Base-by-base conservation (phyloP, 1,140 invertebrate genomes). In the Drosophila novamexicana region DNA sequence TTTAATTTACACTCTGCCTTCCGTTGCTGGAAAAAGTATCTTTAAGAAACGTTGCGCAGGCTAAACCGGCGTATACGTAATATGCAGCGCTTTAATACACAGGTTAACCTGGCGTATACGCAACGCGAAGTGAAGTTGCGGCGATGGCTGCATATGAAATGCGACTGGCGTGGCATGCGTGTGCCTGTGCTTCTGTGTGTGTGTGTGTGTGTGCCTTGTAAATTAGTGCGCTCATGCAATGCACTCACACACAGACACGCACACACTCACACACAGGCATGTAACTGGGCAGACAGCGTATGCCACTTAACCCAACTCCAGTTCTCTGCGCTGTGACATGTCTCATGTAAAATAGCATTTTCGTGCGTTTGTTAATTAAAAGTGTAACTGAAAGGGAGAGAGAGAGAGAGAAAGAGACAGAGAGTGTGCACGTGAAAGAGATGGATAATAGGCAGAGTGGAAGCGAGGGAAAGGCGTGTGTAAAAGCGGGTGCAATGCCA, bases 341-440 rank as follows among this genome's bases (percentile, higher is more conserved):
- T 79, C 82, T 70, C 82, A 59, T 88, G 69, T 79, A 77, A 86
- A 86, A 79, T 68, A 73, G 79, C 77, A 84, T 83, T 88, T 89
- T 88, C 83, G 74, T 88, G 84, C 84, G 84, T 88, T 88, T 88
- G 84, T 89, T 88, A 88, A 89, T 88, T 88, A 88, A 88, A 88
- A 84, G 84, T 84, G 77, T 75, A 65, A 62, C 52, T 64, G 47
- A 12, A 16, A 12, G 61, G 32, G 58, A 32, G 10, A 9, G 36
- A 12, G 42, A 34, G 32, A 36, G 18, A 18, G 18, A 18, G 18
- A 1, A 1, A 18, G 18, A 36, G 52, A 49, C 47, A 42, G 39
- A 34, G 39, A 29, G 22, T 22, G 84, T 84, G 77, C 75, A 65
- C 54, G 47, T 64, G 47, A 12, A 16, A 12, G 61, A 37, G 58